Evolutionary conservation across 2,888 invertebrate genomes (phyloP).

Genomic region (Morpho deidamia): DNA sequence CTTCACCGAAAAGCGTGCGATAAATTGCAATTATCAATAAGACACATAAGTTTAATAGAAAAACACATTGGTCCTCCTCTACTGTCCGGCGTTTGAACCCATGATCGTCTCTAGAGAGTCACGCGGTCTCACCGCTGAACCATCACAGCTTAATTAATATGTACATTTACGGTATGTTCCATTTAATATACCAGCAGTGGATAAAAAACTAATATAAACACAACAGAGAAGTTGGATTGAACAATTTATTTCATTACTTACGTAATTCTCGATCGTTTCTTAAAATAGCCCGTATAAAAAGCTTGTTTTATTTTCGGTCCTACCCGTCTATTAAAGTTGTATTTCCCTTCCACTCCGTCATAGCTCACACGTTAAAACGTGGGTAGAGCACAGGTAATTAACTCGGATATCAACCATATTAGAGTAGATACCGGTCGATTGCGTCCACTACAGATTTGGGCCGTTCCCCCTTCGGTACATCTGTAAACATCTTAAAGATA

Average conservation of each 20-base stretch:
- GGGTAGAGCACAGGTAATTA: conserved; percentile 48
- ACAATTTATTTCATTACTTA: not conserved
- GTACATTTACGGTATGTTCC: too few species aligned
- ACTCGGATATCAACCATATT: conserved; percentile 58
- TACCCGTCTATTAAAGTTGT: conserved; percentile 6
- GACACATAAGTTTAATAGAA: too few species aligned
- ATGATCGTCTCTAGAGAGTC: too few species aligned
- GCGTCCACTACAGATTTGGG: conserved; percentile 56
- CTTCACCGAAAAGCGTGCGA: too few species aligned
- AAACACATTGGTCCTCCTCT: too few species aligned
- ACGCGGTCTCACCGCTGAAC: too few species aligned
- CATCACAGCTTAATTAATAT: too few species aligned
- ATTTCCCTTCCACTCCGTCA: conserved; percentile 9
- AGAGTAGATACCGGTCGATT: conserved; percentile 56
- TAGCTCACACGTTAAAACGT: conserved; percentile 19
- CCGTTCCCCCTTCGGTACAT: conserved; percentile 73
- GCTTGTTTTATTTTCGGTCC: conserved; percentile 2
- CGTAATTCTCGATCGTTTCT: not conserved
- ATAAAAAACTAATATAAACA: too few species aligned
- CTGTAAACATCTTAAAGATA: conserved; percentile 76
- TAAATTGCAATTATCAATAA: too few species aligned
- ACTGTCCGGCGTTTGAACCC: too few species aligned
- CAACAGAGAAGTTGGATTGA: too few species aligned
- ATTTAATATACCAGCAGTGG: too few species aligned
- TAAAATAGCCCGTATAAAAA: not conserved